phyloP scores from a whole-genome alignment of 2,113 vertebrate genomes.

The Sminthopsis crassicaudata region DNA sequence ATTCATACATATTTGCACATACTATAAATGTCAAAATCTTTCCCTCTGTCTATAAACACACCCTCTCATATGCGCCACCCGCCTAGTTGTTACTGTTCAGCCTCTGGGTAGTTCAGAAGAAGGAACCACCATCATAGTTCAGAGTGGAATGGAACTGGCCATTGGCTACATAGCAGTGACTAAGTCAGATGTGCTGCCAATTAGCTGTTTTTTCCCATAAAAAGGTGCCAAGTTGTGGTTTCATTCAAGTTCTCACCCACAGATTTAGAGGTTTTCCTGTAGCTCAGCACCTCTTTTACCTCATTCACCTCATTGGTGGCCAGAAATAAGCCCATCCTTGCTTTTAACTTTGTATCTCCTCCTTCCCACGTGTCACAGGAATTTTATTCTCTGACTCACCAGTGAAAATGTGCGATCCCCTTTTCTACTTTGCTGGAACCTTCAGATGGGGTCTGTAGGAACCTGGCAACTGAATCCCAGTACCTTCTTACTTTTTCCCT shows the following conservation, averaged over 20 bases:
- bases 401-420: background rate
- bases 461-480: background rate
- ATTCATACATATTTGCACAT: background rate
- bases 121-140: background rate
- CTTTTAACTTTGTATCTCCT: background rate
- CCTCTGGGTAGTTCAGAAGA: background rate
- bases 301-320: slow-evolving; percentile 8
- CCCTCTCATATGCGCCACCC: background rate
- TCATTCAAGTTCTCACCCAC: slow-evolving; percentile 30
- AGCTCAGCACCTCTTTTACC: slow-evolving; percentile 6
- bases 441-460: background rate
- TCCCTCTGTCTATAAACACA: background rate
- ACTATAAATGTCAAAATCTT: background rate
- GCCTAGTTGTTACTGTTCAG: background rate
- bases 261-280: slow-evolving; percentile 44
- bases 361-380: slow-evolving; percentile 4
- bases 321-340: slow-evolving; percentile 9
- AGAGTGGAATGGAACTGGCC: background rate
- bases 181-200: slow-evolving; percentile 32
- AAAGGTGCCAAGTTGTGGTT: slow-evolving; percentile 26
- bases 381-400: background rate
- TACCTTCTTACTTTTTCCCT: background rate
- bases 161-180: slow-evolving; percentile 35
- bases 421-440: background rate
- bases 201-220: slow-evolving; percentile 25